Percentiles rank a stretch among this genome's conserved stretches.
phyloP scores from a whole-genome alignment of 2,888 invertebrate genomes.

The Philaethria dido region DNA sequence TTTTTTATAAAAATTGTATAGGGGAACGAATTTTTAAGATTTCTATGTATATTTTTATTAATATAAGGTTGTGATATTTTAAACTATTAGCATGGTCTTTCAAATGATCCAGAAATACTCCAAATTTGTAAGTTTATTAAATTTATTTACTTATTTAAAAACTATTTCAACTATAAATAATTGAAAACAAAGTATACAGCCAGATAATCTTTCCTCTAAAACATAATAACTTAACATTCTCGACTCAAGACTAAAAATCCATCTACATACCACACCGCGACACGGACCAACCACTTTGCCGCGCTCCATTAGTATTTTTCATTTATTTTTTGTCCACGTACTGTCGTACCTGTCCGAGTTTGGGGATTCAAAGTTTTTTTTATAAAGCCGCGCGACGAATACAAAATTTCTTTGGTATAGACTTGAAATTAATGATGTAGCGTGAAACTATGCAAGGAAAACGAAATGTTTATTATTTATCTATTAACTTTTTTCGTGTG shows the following conservation, averaged over 20 bases:
- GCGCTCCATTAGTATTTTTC: slow-evolving; percentile 83
- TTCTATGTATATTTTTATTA: neutral
- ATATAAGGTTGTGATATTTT: neutral
- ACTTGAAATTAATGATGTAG: slow-evolving; percentile 77
- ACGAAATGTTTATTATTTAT: slow-evolving; percentile 66
- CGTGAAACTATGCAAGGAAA: slow-evolving; percentile 66
- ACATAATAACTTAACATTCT: neutral
- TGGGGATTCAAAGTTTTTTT: slow-evolving; percentile 79
- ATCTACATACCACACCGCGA: slow-evolving; percentile 62
- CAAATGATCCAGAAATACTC: too few species aligned
- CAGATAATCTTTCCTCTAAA: neutral
- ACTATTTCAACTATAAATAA: neutral
- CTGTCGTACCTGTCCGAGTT: slow-evolving; percentile 76
- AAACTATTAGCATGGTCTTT: neutral
- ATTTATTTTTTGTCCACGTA: slow-evolving; percentile 84
- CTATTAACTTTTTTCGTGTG: slow-evolving; percentile 63
- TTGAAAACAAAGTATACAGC: neutral
- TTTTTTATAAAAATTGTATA: too few species aligned
- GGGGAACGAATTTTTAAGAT: too few species aligned
- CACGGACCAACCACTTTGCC: slow-evolving; percentile 70
- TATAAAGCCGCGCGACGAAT: slow-evolving; percentile 79
- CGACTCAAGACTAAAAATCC: slow-evolving; percentile 40
- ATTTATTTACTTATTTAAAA: neutral
- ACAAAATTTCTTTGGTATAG: slow-evolving; percentile 77
- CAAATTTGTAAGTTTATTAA: too few species aligned